These are phyloP conservation scores for Lutjanus campechanus DNA, from an alignment of 2,797 vertebrate genomes.

Conservation along the genomic window DNA sequence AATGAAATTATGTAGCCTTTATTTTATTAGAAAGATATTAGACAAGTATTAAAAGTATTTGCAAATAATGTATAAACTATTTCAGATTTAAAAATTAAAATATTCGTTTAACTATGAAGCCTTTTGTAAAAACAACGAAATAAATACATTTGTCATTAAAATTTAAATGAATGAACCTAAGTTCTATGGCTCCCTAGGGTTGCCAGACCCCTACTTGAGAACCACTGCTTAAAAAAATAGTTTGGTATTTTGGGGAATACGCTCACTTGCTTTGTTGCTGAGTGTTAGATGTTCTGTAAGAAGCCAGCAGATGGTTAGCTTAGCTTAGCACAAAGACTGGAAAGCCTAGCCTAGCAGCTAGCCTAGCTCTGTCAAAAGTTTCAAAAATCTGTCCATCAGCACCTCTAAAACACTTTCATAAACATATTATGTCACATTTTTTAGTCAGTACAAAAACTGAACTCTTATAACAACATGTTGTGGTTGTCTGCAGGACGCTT, in stretches of 20 bases:
- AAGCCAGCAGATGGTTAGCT: not conserved
- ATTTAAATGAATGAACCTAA: no score
- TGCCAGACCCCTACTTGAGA: no score
- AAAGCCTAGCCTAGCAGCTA: not conserved
- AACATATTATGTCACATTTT: not conserved
- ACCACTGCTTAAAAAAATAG: not conserved
- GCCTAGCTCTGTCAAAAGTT: not conserved
- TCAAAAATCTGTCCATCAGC: not conserved
- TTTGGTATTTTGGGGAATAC: not conserved
- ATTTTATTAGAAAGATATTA: no score
- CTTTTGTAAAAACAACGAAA: no score
- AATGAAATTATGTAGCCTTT: no score
- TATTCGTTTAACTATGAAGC: no score
- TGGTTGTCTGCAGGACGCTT: not conserved
- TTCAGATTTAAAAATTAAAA: no score
- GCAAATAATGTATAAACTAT: no score
- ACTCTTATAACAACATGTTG: not conserved
- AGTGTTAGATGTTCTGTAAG: not conserved
- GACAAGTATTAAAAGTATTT: no score
- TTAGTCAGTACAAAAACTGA: not conserved
- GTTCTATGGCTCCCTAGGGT: no score
- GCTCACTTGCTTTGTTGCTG: not conserved
- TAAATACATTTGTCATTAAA: no score
- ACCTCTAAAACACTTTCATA: not conserved
- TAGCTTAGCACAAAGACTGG: slow-evolving; percentile 5